Percentiles rank a stretch among this genome's conserved stretches.
Conservation (phyloP, 1,140 invertebrate genomes). For the Sitodiplosis mosellana region DNA sequence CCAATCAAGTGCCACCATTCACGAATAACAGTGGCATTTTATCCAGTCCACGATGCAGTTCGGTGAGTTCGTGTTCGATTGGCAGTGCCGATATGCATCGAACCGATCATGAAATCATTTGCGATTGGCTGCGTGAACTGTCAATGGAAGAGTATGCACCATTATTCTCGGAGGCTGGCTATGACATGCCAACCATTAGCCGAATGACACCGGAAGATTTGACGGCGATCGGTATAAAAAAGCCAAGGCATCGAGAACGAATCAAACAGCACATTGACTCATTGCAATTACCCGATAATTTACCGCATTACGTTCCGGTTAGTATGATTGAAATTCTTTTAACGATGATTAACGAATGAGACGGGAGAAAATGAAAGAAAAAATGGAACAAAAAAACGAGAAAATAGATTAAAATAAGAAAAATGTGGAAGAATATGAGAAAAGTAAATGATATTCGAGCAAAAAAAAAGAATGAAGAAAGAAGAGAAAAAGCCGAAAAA, state of each 20-base stretch:
- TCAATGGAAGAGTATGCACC: slow-evolving; percentile 93
- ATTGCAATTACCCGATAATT: slow-evolving; percentile 81
- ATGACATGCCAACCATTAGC: slow-evolving; percentile 93
- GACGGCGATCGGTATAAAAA: slow-evolving; percentile 78
- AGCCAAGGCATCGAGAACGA: slow-evolving; percentile 89
- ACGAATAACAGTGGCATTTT: slow-evolving; percentile 19
- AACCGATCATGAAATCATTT: slow-evolving; percentile 39
- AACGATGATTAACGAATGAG: background rate
- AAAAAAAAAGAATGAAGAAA: too few relatives aligned
- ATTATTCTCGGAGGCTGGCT: slow-evolving; percentile 86
- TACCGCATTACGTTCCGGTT: slow-evolving; percentile 83
- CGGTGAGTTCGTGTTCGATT: slow-evolving; percentile 52
- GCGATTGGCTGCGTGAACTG: slow-evolving; percentile 84
- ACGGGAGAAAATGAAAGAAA: too few relatives aligned
- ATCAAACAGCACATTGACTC: slow-evolving; percentile 92
- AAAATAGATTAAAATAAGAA: too few relatives aligned
- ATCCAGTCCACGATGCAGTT: slow-evolving; percentile 35
- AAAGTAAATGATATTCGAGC: too few relatives aligned
- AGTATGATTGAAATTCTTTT: background rate
- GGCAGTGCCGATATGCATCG: slow-evolving; percentile 36
- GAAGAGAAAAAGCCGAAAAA: too few relatives aligned
- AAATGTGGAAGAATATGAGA: too few relatives aligned
- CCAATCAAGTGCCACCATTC: too few relatives aligned
- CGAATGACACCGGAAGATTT: slow-evolving; percentile 94
- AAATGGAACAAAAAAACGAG: too few relatives aligned